Evolutionary conservation across 2,797 vertebrate genomes (phyloP).

Genomic region (Peromyscus melanophrys): DNA sequence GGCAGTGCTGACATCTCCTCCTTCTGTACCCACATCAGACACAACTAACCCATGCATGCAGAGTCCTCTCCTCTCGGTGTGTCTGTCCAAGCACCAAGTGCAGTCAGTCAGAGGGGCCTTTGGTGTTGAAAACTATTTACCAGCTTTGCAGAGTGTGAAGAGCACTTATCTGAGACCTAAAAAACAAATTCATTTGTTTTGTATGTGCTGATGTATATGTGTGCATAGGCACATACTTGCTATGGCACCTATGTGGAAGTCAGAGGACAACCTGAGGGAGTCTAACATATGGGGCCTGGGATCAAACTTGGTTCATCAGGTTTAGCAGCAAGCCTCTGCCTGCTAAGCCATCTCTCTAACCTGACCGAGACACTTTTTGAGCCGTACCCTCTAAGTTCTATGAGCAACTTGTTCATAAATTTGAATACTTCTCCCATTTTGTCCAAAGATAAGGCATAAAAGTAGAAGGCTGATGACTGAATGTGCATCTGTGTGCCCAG

Average conservation of each 20-base stretch:
- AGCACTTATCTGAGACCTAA: neutral
- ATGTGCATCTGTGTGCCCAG: neutral
- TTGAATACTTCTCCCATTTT: neutral
- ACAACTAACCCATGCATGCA: neutral
- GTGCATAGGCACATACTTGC: neutral
- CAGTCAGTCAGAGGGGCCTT: neutral
- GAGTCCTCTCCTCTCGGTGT: neutral
- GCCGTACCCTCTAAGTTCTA: neutral
- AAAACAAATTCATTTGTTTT: neutral
- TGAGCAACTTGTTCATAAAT: neutral
- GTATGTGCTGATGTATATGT: neutral
- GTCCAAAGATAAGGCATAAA: neutral
- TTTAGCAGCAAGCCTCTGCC: neutral
- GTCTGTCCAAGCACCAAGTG: neutral
- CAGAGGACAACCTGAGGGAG: neutral
- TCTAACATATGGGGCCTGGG: neutral
- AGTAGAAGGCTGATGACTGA: neutral
- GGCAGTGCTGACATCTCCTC: neutral
- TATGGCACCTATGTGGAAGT: neutral
- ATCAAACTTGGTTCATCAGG: neutral
- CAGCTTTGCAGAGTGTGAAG: neutral
- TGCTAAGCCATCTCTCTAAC: neutral
- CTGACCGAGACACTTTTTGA: neutral
- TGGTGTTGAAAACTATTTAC: neutral
- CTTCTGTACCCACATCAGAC: neutral